These are phyloP conservation scores for Calyptommatus sinebrachiatus DNA, from an alignment of 2,113 vertebrate genomes.

Conservation along the genomic window DNA sequence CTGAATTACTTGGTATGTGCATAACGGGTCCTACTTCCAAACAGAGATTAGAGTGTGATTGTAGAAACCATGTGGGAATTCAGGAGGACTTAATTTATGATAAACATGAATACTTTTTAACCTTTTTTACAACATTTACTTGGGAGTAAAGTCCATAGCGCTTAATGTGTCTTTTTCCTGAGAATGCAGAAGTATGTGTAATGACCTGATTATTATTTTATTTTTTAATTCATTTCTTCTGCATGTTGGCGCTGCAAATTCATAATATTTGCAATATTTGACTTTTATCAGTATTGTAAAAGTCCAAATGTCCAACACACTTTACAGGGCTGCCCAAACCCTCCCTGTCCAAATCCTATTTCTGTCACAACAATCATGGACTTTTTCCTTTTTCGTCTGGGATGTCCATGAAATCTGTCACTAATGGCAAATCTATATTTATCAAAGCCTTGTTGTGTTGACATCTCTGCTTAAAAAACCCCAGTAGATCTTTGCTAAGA, in stretches of 20 bases:
- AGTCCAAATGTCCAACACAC: no score
- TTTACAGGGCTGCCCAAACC: no score
- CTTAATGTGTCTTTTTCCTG: not conserved
- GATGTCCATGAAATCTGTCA: no score
- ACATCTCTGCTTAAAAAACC: not conserved
- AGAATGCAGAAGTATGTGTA: not conserved
- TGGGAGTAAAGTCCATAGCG: not conserved
- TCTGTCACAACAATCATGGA: no score
- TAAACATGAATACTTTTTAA: no score
- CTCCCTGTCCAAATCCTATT: no score
- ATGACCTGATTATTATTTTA: not conserved
- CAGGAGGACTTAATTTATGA: no score
- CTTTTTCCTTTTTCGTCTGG: no score
- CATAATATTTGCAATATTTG: not conserved
- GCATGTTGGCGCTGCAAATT: fast-evolving
- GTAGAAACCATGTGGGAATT: no score
- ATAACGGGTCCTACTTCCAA: no score
- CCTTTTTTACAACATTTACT: not conserved
- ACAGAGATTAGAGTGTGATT: not conserved
- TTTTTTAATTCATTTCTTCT: not conserved
- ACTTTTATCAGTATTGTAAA: not conserved
- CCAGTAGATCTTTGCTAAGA: not conserved
- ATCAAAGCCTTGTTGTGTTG: not conserved
- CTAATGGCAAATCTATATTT: not conserved
- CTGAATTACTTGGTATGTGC: no score